Conservation (phyloP, 1,140 invertebrate genomes). For the Drosophila kepulauana region DNA sequence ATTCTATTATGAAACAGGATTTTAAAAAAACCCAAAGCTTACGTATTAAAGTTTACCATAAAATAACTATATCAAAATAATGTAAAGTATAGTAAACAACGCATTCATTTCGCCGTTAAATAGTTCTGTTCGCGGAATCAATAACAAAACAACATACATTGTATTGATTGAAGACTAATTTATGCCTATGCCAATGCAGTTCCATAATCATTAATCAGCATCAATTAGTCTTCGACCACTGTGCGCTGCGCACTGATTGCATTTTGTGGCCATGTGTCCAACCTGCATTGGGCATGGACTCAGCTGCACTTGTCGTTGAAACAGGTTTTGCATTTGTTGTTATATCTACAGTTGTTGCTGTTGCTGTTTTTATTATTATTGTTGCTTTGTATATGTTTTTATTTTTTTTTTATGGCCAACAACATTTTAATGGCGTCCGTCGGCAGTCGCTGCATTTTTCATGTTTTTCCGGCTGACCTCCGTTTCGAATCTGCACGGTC, state of each 20-base stretch:
- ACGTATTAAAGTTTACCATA: background rate
- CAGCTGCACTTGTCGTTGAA: conserved; percentile 71
- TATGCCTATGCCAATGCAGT: background rate
- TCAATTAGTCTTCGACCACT: conserved; percentile 20
- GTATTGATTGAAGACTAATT: conserved; percentile 1
- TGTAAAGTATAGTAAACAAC: background rate
- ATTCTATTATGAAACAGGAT: too few relatives aligned
- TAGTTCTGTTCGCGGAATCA: conserved; percentile 6
- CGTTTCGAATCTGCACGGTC: conserved; percentile 48
- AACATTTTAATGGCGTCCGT: conserved; percentile 62
- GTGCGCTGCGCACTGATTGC: conserved; percentile 53
- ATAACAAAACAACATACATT: background rate
- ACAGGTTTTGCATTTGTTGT: conserved; percentile 62
- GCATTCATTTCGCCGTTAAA: background rate
- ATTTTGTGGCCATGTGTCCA: conserved; percentile 73
- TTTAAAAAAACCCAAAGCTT: too few relatives aligned
- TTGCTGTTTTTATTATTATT: conserved; percentile 48
- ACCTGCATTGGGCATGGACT: conserved; percentile 71
- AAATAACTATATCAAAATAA: background rate
- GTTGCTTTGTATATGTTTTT: conserved; percentile 34
- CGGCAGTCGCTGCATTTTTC: conserved; percentile 70
- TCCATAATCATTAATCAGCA: conserved; percentile 9
- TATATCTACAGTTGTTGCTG: conserved; percentile 30
- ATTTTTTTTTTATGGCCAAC: conserved; percentile 47
- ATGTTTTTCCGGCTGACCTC: conserved; percentile 81